Percentiles rank a stretch among this genome's conserved stretches.
phyloP scores from a whole-genome alignment of 2,113 vertebrate genomes.

The Notiomystis cincta region DNA sequence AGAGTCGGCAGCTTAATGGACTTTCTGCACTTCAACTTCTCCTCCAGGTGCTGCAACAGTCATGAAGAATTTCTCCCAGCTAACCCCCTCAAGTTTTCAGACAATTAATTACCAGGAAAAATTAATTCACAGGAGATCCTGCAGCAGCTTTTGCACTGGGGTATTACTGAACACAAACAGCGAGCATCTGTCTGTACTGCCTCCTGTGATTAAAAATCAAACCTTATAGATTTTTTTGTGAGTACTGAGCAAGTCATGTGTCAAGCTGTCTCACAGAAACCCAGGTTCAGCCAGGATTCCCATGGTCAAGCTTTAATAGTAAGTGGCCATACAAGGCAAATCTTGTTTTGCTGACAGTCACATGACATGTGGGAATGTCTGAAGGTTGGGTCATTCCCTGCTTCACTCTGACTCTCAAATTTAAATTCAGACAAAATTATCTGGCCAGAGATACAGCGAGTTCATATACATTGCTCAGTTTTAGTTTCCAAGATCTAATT shows the following conservation, averaged over 20 bases:
- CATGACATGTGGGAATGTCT: rapidly evolving
- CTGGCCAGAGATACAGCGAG: background rate
- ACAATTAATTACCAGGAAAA: background rate
- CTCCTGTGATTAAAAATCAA: constrained; percentile 46
- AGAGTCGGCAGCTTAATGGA: background rate
- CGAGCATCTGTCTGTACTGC: background rate
- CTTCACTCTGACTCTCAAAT: background rate
- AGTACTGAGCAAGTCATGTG: background rate
- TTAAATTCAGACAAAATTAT: background rate
- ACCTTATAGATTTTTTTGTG: background rate
- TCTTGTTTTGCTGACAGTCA: background rate
- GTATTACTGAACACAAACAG: background rate
- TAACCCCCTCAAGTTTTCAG: background rate
- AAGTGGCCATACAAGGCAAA: background rate
- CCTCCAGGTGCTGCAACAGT: background rate
- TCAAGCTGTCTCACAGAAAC: background rate
- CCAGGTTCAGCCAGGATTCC: background rate
- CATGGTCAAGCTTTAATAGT: background rate
- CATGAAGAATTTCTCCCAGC: background rate
- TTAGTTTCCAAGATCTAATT: background rate
- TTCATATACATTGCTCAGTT: background rate
- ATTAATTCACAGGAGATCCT: background rate
- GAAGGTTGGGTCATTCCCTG: background rate
- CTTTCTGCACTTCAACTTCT: background rate
- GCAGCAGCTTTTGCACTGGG: background rate